Conservation (phyloP, 2,113 vertebrate species). For the Laterallus jamaicensis region DNA sequence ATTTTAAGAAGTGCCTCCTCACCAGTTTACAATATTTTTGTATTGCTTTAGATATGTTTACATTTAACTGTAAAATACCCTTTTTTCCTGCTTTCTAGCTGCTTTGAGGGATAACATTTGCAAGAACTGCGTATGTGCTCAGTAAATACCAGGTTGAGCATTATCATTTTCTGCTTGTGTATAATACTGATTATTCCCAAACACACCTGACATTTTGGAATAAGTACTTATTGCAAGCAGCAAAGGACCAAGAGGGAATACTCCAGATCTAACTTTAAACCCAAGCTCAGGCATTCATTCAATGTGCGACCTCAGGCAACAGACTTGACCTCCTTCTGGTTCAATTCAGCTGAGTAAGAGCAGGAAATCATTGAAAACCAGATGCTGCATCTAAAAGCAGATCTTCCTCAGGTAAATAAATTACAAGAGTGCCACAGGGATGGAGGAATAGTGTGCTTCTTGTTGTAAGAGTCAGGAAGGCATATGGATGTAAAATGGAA, state of each 20-base stretch:
- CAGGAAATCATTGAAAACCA: slow-evolving; percentile 50
- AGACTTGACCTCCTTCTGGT: slow-evolving; percentile 28
- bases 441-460: not conserved
- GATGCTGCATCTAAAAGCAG: slow-evolving; percentile 36
- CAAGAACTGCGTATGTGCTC: not conserved
- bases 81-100: not conserved
- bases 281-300: slow-evolving; percentile 9
- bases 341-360: slow-evolving; percentile 38
- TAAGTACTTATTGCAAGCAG: not conserved
- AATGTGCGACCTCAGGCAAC: slow-evolving; percentile 23
- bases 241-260: slow-evolving; percentile 11
- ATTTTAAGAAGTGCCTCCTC: not conserved
- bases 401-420: slow-evolving; percentile 56
- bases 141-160: not conserved
- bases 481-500: slow-evolving; percentile 34
- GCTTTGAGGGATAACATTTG: not conserved
- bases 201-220: not conserved
- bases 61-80: not conserved
- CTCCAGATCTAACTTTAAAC: not conserved
- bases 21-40: not conserved
- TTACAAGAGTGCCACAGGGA: slow-evolving; percentile 24
- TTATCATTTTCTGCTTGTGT: not conserved
- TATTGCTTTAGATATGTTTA: not conserved
- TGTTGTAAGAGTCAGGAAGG: slow-evolving; percentile 17
- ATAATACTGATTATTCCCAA: slow-evolving; percentile 24